These are phyloP conservation scores for Resseliella maxima DNA, from an alignment of 2,888 invertebrate species.

Conservation along the genomic window DNA sequence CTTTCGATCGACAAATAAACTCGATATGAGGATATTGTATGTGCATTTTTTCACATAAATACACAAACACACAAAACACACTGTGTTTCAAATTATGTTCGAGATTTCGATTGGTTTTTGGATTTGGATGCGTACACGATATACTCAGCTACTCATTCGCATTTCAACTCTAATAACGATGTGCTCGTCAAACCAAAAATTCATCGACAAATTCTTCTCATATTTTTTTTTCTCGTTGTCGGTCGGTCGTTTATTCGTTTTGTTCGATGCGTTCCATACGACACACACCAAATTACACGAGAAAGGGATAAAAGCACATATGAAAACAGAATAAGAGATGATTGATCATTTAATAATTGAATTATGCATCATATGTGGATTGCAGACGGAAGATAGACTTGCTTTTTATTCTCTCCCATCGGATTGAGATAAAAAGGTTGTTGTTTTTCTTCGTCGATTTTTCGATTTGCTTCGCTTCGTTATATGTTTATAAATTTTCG, in stretches of 20 bases:
- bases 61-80: too few species aligned
- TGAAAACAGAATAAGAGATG: background rate
- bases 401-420: background rate
- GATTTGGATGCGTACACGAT: background rate
- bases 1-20: background rate
- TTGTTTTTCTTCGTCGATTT: background rate
- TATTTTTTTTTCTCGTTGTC: too few species aligned
- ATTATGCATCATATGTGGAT: slow-evolving; percentile 1
- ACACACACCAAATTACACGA: too few species aligned
- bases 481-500: slow-evolving; percentile 4
- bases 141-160: too few species aligned
- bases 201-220: too few species aligned
- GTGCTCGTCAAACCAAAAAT: slow-evolving; percentile 1
- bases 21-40: background rate
- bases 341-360: slow-evolving; percentile 11
- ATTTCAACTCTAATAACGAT: background rate
- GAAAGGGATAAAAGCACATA: background rate
- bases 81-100: background rate
- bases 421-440: too few species aligned
- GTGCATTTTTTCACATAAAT: background rate
- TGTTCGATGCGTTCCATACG: background rate
- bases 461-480: background rate
- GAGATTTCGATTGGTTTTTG: background rate
- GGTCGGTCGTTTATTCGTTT: background rate
- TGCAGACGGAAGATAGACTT: background rate